These are phyloP conservation scores for Xestoiulus laeticollis DNA, from an alignment of 2,888 invertebrate genomes.

Conservation along the genomic window DNA sequence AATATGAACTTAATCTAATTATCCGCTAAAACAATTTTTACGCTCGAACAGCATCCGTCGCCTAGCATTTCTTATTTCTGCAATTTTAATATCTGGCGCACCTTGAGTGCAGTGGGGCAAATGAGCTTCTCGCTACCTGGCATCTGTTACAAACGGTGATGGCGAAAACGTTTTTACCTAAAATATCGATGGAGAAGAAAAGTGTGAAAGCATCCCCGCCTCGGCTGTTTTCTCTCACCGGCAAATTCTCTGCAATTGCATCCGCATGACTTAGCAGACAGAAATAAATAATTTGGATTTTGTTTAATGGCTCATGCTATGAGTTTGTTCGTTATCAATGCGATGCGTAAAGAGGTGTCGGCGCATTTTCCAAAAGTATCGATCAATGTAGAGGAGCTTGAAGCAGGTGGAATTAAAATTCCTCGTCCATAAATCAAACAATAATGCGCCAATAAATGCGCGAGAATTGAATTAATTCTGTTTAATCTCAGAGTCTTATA, in stretches of 20 bases:
- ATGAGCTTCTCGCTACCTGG: background rate
- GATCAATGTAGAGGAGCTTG: background rate
- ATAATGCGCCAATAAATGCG: background rate
- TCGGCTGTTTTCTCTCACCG: background rate
- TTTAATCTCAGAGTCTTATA: background rate
- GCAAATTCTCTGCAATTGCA: background rate
- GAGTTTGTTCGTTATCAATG: constrained; percentile 8
- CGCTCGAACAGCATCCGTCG: background rate
- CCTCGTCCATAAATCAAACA: background rate
- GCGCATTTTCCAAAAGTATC: background rate
- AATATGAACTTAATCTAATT: constrained; percentile 26
- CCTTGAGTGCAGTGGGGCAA: constrained; percentile 19
- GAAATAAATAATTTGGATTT: constrained; percentile 26
- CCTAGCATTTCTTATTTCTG: background rate
- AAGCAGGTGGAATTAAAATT: background rate
- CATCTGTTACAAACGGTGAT: background rate
- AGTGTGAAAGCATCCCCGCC: background rate
- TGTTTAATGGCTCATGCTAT: constrained; percentile 9
- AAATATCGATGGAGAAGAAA: background rate
- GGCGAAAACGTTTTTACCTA: background rate
- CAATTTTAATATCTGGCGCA: constrained; percentile 26
- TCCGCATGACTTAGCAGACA: background rate
- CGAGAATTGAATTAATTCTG: background rate
- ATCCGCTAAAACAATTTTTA: constrained; percentile 26
- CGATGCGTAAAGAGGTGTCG: background rate